Conservation (phyloP, 2,797 vertebrate species). For the Sebastes kiyomatsui region DNA sequence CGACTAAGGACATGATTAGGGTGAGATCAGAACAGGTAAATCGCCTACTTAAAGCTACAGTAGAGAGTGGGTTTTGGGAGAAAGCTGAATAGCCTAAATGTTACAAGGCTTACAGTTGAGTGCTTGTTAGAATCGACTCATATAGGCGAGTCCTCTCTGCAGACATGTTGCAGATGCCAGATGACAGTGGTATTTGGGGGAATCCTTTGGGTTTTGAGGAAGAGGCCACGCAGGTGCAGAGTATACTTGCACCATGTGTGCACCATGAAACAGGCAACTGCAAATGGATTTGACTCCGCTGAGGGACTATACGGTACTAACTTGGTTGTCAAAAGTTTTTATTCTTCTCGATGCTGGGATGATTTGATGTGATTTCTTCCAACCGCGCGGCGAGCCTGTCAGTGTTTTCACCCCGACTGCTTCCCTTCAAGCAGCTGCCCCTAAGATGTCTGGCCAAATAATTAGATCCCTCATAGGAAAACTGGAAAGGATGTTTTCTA, state of each 20-base stretch:
- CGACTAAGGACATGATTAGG: conserved; percentile 9
- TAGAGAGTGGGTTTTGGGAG: conserved; percentile 4
- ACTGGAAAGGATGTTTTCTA: conserved; percentile 68
- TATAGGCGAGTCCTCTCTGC: conserved; percentile 31
- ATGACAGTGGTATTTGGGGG: conserved; percentile 59
- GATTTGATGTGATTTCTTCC: conserved; percentile 34
- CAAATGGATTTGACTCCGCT: conserved; percentile 28
- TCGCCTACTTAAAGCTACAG: not conserved
- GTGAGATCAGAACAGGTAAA: conserved; percentile 29
- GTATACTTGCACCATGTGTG: conserved; percentile 27
- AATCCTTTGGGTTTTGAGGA: conserved; percentile 62
- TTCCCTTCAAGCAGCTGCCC: conserved; percentile 55
- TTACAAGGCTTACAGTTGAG: conserved; percentile 32
- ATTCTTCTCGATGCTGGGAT: conserved; percentile 8
- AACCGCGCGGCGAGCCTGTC: conserved; percentile 41
- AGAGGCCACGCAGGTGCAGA: conserved; percentile 66
- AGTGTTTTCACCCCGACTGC: conserved; percentile 45
- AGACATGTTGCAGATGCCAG: conserved; percentile 50
- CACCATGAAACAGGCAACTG: conserved; percentile 29
- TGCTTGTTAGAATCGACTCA: conserved; percentile 18
- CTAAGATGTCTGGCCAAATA: conserved; percentile 70
- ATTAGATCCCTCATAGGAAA: conserved; percentile 74
- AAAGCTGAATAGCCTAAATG: conserved; percentile 25
- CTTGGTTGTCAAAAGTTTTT: conserved; percentile 23
- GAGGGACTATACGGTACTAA: not conserved